Evolutionary conservation across 2,113 vertebrate species (phyloP), one percentile per base, ranked within the genome.

Genomic region (Pseudonaja textilis): DNA sequence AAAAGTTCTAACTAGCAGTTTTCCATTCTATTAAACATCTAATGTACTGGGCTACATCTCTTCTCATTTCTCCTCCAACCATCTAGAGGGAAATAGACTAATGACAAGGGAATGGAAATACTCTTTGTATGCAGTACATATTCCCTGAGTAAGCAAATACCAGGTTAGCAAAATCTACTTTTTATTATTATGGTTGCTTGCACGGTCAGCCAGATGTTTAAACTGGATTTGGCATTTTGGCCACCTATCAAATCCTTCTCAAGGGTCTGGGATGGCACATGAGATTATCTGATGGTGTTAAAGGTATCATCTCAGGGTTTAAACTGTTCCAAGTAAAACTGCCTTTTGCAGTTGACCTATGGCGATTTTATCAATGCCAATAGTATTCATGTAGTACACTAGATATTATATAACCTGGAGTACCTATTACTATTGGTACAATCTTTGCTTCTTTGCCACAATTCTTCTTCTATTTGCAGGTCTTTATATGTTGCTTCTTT

Each of bases 1-100:
- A 92, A 94, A 93, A 96, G 95, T 95, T 93, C 96, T 96, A 96
- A 97, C 93, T 54, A 89, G 93, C 74, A 95, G 93, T 95, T 95
- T 96, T 96, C 92, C 93, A 94, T 95, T 96, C 92, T 95, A 91
- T 94, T 95, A 93, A 94, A 95, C 92, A 91, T 95, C 95, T 96
- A 95, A 3, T 94, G 94, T 96, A 94, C 93, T 94, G 96, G 91
- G 89, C 94, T 96, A 96, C 93, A 95, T 88, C 9, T 91, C 93
- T 95, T 94, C 96, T 96, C 94, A 96, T 95, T 94, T 4, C 20
- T 92, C 4, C 88, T 93, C 87, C 94, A 96, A 93, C 94, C 91
- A 92, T 89, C 96, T 91, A 95, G 29, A 59, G 95, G 95, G 95
- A 96, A 89, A 90, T 1, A 74, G 96, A 93, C 87, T 92, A 94